A percentile compares a stretch with the other conserved stretches of the same genome.
Evolutionary conservation across 2,797 vertebrate genomes (phyloP).

Genomic region (Myotis vivesi): DNA sequence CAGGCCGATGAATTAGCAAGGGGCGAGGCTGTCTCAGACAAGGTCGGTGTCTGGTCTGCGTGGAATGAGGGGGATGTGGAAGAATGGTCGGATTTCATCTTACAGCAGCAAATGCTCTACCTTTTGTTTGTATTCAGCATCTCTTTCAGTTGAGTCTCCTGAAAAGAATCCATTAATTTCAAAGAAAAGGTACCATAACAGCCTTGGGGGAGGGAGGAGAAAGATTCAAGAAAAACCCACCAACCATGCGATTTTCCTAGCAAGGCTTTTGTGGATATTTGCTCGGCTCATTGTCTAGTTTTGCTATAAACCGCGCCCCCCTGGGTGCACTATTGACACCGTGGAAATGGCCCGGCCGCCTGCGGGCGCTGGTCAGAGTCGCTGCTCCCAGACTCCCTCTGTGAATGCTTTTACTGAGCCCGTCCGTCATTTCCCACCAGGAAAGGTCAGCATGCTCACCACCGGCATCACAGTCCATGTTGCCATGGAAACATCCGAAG

Average conservation of each 20-base stretch:
- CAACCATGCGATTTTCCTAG: not conserved
- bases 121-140: not conserved
- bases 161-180: not conserved
- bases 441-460: slow-evolving; percentile 83
- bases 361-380: not conserved
- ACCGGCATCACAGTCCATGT: slow-evolving; percentile 82
- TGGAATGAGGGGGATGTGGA: not conserved
- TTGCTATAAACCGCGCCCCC: not conserved
- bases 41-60: not conserved
- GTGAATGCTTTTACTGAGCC: rapidly evolving
- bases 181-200: not conserved
- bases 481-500: slow-evolving; percentile 86
- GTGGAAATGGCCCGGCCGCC: not conserved
- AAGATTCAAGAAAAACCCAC: not conserved
- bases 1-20: not conserved
- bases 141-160: not conserved
- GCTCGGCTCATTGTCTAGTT: not conserved
- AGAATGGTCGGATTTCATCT: not conserved
- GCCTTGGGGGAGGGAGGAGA: not conserved
- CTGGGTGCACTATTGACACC: rapidly evolving
- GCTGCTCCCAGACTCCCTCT: not conserved
- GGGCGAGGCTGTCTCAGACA: not conserved
- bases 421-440: slow-evolving; percentile 71
- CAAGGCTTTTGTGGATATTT: rapidly evolving
- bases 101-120: not conserved